Conservation (phyloP, 1,140 invertebrate genomes). For the Mamestra configurata region DNA sequence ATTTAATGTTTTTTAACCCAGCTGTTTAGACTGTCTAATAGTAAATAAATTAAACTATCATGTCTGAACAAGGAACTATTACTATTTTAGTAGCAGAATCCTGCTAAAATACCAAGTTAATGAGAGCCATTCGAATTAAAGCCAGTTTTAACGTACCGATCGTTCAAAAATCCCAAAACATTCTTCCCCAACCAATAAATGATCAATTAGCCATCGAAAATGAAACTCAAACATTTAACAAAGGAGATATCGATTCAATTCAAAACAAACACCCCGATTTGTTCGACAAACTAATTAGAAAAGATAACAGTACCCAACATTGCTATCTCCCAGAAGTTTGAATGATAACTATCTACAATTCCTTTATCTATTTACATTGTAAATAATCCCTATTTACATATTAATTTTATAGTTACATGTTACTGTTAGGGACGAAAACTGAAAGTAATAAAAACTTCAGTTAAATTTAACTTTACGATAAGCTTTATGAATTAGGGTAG, state of each 20-base stretch:
- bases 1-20: too few species aligned
- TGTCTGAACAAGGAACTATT: too few species aligned
- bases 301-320: slow-evolving; percentile 20
- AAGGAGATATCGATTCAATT: not conserved
- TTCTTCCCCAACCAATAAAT: not conserved
- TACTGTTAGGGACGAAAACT: slow-evolving; percentile 21
- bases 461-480: slow-evolving; percentile 36
- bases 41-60: too few species aligned
- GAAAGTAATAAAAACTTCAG: slow-evolving; percentile 37
- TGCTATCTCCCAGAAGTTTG: slow-evolving; percentile 39
- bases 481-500: slow-evolving; percentile 26
- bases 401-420: slow-evolving; percentile 36
- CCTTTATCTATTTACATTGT: slow-evolving; percentile 50
- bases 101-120: too few species aligned
- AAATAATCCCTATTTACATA: slow-evolving; percentile 48
- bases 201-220: slow-evolving; percentile 4
- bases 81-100: too few species aligned
- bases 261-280: not conserved
- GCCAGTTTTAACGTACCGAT: not conserved
- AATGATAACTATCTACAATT: slow-evolving; percentile 50
- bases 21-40: too few species aligned
- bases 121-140: too few species aligned
- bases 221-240: not conserved
- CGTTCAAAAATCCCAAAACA: not conserved
- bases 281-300: not conserved